Percentiles rank a stretch among this genome's conserved stretches.
Evolutionary conservation across 2,888 invertebrate genomes (phyloP).

Genomic region (Cabera pusaria): DNA sequence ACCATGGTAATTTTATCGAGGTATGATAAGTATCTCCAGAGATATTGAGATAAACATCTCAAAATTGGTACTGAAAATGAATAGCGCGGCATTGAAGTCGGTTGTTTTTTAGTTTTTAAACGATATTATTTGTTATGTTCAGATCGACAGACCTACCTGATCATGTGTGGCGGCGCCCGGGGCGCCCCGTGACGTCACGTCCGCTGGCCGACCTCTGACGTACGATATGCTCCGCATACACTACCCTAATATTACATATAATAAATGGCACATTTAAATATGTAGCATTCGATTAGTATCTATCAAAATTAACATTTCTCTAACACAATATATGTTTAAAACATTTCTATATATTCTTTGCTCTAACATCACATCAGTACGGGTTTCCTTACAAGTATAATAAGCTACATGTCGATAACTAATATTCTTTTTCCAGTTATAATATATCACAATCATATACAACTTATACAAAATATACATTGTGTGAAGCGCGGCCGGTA

Average conservation of each 20-base stretch:
- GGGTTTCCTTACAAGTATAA: constrained; percentile 60
- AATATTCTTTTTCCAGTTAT: constrained; percentile 42
- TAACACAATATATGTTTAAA: constrained; percentile 44
- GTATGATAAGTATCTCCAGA: too few relatives aligned
- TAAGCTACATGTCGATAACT: constrained; percentile 47
- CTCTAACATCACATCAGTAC: constrained; percentile 78
- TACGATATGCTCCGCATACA: constrained; percentile 47
- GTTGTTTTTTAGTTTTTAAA: too few relatives aligned
- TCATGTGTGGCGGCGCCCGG: too few relatives aligned
- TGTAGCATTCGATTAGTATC: constrained; percentile 62
- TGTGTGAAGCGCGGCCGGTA: too few relatives aligned
- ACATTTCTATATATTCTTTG: constrained; percentile 66
- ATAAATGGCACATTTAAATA: constrained; percentile 74
- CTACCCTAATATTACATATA: constrained; percentile 54
- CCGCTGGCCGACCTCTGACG: too few relatives aligned
- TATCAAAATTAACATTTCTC: constrained; percentile 46
- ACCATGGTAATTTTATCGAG: too few relatives aligned
- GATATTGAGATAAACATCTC: too few relatives aligned
- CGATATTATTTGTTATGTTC: too few relatives aligned
- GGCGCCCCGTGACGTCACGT: too few relatives aligned
- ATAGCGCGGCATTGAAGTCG: too few relatives aligned
- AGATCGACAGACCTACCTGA: constrained; percentile 36
- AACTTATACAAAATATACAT: constrained; percentile 39
- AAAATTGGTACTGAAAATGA: too few relatives aligned
- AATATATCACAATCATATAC: constrained; percentile 52